These are phyloP conservation scores for Ptychoptera albimana DNA, from an alignment of 2,888 invertebrate species.

Conservation along the genomic window DNA sequence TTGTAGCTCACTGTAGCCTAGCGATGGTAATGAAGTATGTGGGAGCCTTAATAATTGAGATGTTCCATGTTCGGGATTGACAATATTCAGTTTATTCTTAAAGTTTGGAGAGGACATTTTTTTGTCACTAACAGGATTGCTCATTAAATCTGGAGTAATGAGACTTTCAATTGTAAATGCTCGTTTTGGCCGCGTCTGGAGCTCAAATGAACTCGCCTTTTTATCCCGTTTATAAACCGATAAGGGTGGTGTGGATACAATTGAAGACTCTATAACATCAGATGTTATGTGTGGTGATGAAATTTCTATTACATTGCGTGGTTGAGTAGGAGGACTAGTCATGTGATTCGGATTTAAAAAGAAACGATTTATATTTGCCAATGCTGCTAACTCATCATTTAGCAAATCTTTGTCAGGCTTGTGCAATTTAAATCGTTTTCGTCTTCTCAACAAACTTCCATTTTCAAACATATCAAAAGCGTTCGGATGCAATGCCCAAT, in stretches of 20 bases:
- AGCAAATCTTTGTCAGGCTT: slow-evolving; percentile 41
- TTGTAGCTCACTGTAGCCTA: slow-evolving; percentile 21
- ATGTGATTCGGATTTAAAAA: slow-evolving; percentile 39
- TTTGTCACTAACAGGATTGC: not conserved
- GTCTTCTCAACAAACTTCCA: slow-evolving; percentile 40
- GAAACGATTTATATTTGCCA: slow-evolving; percentile 56
- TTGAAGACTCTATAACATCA: slow-evolving; percentile 6
- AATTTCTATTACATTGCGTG: not conserved
- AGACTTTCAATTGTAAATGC: slow-evolving; percentile 81
- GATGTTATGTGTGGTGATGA: slow-evolving; percentile 10
- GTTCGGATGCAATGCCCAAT: slow-evolving; percentile 71
- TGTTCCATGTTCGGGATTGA: not conserved
- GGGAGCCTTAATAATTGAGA: slow-evolving; percentile 25
- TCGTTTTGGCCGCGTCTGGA: slow-evolving; percentile 37
- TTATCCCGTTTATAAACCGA: slow-evolving; percentile 13
- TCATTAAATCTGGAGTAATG: slow-evolving; percentile 49
- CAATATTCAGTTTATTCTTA: no score
- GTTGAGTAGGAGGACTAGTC: slow-evolving; percentile 23
- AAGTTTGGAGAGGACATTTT: not conserved
- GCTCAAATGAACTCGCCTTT: slow-evolving; percentile 6
- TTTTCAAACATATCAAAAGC: slow-evolving; percentile 72
- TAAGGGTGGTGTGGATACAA: slow-evolving; percentile 19
- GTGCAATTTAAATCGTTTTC: slow-evolving; percentile 46
- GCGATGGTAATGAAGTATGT: slow-evolving; percentile 13
- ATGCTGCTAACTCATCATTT: slow-evolving; percentile 54